Base-by-base conservation (phyloP, 2,888 invertebrate genomes). In the Gortyna flavago region DNA sequence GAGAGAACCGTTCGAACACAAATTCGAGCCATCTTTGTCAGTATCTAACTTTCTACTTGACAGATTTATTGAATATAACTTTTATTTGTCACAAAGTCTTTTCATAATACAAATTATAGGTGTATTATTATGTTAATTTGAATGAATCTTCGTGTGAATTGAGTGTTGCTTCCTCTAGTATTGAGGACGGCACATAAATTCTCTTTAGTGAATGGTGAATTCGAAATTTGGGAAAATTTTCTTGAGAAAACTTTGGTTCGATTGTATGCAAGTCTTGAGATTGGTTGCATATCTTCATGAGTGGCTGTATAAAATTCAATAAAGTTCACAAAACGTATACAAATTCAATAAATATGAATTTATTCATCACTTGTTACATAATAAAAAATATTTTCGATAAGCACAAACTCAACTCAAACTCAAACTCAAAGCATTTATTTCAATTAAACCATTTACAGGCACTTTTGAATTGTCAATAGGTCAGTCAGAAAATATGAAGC, bases 91-190 rank as follows among this genome's bases (percentile, higher is more conserved):
- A 84, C 82, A 84, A 84, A 86, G 73, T 87, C 81, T 86, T 81
- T 85, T 88, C 81, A 80, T 82, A 87, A 66, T 81, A 89, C 89
- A 88, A 88, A 88, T 88, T 87, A 87, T 88, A 83, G 80, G 54
- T 85, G 85, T 87, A 89, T 89, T 88, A 87, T 88, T 88, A 88
- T 88, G 86, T 32, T 88, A 88, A 88, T 87, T 73, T 77, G 85
- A 84, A 86, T 82, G 88, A 86, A 91, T 90, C 90, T 90, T 72
- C 91, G 91, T 92, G 92, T 90, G 92, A 92, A 91, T 86, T 83
- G 87, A 87, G 74, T 86, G 82, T 86, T 73, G 84, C 87, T 79
- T 88, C 88, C 86, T 89, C 83, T 81, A 85, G 77, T 84, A 90
- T 88, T 83, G 88, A 78, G 89, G 86, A 87, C 86, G 74, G 75